phyloP scores from a whole-genome alignment of 1,140 invertebrate species.

The Campodea augens region DNA sequence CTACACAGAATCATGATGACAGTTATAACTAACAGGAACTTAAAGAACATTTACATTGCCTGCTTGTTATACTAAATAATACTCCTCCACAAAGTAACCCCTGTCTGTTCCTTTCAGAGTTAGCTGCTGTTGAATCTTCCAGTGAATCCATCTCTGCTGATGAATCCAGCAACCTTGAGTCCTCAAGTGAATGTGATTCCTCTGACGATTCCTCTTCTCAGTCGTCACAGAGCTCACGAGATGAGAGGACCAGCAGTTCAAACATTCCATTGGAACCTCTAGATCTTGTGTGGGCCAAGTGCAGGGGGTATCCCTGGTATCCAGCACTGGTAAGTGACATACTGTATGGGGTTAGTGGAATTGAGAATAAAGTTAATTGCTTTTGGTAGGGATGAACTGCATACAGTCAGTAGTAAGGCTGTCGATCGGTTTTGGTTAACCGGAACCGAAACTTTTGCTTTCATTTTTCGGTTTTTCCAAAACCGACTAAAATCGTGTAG shows the following conservation, averaged over 20 bases:
- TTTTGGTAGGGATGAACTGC: no score
- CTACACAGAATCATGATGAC: no score
- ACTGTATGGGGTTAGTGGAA: no score
- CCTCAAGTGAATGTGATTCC: neutral
- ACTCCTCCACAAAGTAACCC: no score
- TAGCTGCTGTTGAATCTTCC: slow-evolving; percentile 10
- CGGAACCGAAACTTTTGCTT: no score
- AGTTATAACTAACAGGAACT: neutral
- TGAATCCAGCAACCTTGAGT: slow-evolving; percentile 4
- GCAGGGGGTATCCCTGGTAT: slow-evolving; percentile 91
- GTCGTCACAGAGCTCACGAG: neutral
- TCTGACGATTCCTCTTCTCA: slow-evolving; percentile 1
- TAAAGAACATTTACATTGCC: no score
- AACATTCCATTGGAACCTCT: slow-evolving; percentile 43
- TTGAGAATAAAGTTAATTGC: no score
- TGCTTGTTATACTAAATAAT: no score
- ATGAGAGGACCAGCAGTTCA: slow-evolving; percentile 8
- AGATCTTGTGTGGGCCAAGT: slow-evolving; percentile 92
- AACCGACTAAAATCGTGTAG: no score
- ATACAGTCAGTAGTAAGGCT: no score
- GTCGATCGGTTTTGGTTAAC: no score
- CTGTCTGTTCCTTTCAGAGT: slow-evolving; percentile 14
- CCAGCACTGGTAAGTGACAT: slow-evolving; percentile 66
- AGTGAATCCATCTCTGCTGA: neutral
- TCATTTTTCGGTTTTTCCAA: no score